A percentile compares a stretch with the other conserved stretches of the same genome.
Evolutionary conservation across 2,113 vertebrate genomes (phyloP).

Genomic region (Delphinus delphis): DNA sequence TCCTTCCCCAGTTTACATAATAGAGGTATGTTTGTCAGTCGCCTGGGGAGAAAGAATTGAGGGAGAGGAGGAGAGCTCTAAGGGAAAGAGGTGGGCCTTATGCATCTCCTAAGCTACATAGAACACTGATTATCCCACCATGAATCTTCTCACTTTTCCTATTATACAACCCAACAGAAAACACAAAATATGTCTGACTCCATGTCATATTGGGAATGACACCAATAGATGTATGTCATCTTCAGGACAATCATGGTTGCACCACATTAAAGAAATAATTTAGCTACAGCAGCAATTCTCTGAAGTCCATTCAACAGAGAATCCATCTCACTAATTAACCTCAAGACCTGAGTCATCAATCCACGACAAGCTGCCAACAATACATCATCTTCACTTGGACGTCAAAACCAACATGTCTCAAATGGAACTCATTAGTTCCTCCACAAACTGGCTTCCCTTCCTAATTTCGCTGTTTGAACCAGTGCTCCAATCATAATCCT

Average conservation of each 20-base stretch:
- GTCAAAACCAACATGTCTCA: conserved; percentile 20
- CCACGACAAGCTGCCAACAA: not conserved
- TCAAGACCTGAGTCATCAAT: conserved; percentile 38
- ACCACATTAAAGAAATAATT: conserved; percentile 46
- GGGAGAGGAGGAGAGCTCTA: not conserved
- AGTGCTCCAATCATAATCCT: not conserved
- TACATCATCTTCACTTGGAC: not conserved
- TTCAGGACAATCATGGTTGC: not conserved
- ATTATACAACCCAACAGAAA: not conserved
- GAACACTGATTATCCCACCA: not conserved
- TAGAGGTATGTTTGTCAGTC: not conserved
- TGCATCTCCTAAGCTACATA: not conserved
- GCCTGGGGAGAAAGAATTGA: not conserved
- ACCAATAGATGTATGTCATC: not conserved
- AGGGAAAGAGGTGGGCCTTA: not conserved
- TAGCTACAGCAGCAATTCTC: conserved; percentile 9
- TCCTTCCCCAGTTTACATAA: not conserved
- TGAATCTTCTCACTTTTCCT: not conserved
- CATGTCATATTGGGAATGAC: not conserved
- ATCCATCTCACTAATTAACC: not conserved
- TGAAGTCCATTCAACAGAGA: conserved; percentile 28
- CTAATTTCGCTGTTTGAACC: conserved; percentile 25
- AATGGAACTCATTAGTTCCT: conserved; percentile 26
- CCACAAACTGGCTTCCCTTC: conserved; percentile 54
- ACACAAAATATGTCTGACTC: not conserved